Base-by-base conservation (phyloP, 2,113 vertebrate genomes). In the Garra rufa region DNA sequence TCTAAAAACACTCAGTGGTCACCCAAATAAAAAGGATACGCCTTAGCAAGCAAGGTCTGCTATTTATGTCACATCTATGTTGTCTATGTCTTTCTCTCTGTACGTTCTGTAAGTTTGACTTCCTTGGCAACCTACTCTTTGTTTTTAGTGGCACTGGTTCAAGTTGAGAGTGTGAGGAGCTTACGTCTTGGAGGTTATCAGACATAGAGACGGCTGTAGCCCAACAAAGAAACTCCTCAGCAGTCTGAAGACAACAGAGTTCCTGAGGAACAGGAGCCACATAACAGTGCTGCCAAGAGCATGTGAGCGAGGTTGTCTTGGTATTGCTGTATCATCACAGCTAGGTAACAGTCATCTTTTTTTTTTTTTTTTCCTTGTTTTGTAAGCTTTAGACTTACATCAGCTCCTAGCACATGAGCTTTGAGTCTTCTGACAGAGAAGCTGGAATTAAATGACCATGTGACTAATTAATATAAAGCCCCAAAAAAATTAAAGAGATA, bases 1-100 rank as follows among this genome's bases (percentile, higher is more conserved):
- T 82, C 74, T 86, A 73, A 87, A 88, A 90, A 90, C 88, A 92
- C 38, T n/a, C 46, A 43, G 50, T 24, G 75, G 71, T 43, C 48
- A 78, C 85, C 87, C 90, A 87, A 78, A 71, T 7, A 63, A 21
- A 81, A 89, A 89, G 88, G n/a, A 24, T 80, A 90, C 10, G 59
- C 65, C 46, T 87, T 76, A 57, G 71, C 26, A 82, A 78, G 81
- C 67, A 90, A 73, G 75, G 46, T 82, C 57, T 70, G 41, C 85
- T 83, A 79, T 74, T 86, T 75, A 75, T 85, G 83, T 38, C 75
- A 73, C n/a, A 34, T 67, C 15, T 48, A 9, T 76, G 28, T 52
- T 83, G 24, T 78, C 52, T 82, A 28, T 57, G 30, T 65, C 6
- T 48, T 26, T 50, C 59, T 41, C n/a, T 57, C 52, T 82, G 24